Evolutionary conservation across 2,113 vertebrate species (phyloP), one percentile per base, ranked within the genome.

Genomic region (Ibidorhyncha struthersii): DNA sequence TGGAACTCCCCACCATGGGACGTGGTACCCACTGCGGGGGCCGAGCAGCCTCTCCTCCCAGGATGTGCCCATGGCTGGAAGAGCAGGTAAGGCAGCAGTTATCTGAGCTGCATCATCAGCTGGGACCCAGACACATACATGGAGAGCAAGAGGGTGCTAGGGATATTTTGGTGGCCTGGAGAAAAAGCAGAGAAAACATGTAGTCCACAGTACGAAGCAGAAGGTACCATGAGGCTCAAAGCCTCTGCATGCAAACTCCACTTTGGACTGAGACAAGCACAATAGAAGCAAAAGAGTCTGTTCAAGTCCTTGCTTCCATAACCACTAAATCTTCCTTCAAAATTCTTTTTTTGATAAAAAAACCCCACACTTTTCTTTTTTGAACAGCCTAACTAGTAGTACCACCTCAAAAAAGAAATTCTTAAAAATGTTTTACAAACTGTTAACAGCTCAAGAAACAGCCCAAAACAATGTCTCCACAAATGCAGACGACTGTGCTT

Each of bases 391-490:
- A 65, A 66, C 19, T 19, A 52, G 27, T 19, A 82, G 58, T 25
- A 27, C 14, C 10, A 16, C 8, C 13, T 2, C 3, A 49, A 45
- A 45, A 69, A 47, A 81, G 32, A 71, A n/a, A 92, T 56, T 73
- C 78, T 95, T 74, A 93, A 93, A 89, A 96, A 86, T 50, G 32
- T 92, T 98, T 98, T 97, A 97, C 90, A 69, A 79, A 14, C 83
- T 96, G 94, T 97, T 98, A 97, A 97, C 95, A 97, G 93, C 96
- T 94, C 87, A 89, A 97, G 95, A 97, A 98, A 96, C 81, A 91
- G 96, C 82, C 89, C 94, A 81, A 88, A 97, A 96, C 96, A 97
- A 97, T 89, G 70, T 96, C 89, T 92, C 93, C 85, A 81, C 95
- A 95, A 98, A 97, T 74, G 76, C 89, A 95, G 92, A 71, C 3